Evolutionary conservation across 2,113 vertebrate genomes (phyloP).

Genomic region (Periophthalmus modestus): DNA sequence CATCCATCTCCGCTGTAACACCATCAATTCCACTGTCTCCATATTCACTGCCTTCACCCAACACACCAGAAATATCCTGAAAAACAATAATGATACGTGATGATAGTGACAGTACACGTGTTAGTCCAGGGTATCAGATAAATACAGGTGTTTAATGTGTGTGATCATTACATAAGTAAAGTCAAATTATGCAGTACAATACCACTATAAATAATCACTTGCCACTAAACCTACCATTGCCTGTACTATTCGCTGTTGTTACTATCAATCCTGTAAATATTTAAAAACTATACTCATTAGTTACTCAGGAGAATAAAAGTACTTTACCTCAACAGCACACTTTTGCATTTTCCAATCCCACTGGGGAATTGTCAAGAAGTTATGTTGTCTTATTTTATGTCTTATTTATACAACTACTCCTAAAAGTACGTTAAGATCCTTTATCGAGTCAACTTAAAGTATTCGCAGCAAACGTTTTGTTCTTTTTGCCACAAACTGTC

Average conservation of each 20-base stretch:
- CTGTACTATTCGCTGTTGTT: too few species aligned
- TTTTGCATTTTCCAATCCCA: too few species aligned
- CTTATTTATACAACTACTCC: too few species aligned
- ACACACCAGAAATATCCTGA: slow-evolving; percentile 84
- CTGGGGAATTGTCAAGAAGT: too few species aligned
- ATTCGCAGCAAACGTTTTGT: background rate
- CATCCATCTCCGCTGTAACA: slow-evolving; percentile 80
- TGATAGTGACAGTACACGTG: slow-evolving; percentile 10
- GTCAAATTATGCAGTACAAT: background rate
- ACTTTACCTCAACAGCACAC: too few species aligned
- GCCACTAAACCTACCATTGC: background rate
- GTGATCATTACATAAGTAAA: background rate
- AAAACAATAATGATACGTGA: too few species aligned
- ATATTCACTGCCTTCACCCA: slow-evolving; percentile 91
- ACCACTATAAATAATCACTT: background rate
- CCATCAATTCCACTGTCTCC: slow-evolving; percentile 95
- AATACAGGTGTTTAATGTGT: too few species aligned
- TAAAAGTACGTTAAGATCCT: background rate
- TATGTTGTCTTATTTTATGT: too few species aligned
- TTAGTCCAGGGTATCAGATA: background rate
- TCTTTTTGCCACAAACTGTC: slow-evolving; percentile 7
- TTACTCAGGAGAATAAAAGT: too few species aligned
- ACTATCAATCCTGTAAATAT: too few species aligned
- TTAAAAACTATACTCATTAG: too few species aligned
- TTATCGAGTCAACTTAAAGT: background rate